Base-by-base conservation (phyloP, 1,140 invertebrate genomes). In the Andricus grossulariae region DNA sequence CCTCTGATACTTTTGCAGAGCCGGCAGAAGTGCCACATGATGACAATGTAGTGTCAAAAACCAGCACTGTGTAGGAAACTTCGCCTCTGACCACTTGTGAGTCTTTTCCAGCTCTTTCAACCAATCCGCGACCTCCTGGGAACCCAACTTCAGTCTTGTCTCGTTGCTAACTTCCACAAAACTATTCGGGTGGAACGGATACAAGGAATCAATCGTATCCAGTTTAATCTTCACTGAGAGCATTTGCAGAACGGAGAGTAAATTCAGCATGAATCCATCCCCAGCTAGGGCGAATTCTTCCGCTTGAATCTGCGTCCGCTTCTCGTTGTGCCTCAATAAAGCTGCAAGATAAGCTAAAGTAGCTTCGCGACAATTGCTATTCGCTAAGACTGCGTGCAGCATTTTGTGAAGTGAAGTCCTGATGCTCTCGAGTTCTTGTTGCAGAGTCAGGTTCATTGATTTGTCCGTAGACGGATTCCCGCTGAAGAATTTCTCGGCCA, bases 11-110 rank as follows among this genome's bases (percentile, higher is more conserved):
- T 96, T 97, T 85, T 97, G 95, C 19, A 98, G 93, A 3, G 96
- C 95, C 4, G 98, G 98, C 78, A 98, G 92, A 39, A 99, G 93
- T 32, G 97, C 95, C 82, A 99, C 93, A 88, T 99, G 97, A 91
- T 99, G 97, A 87, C 96, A 96, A 88, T 98, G 97, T 15, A 99
- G 92, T 0, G 98, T 99, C 45, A 99, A 91, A 90, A 98, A 99
- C 96, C 98, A 99, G 88, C 98, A 99, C 82, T 98, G 96, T 0
- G 98, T 99, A 39, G 97, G 95, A 91, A 99, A 99, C 86, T 98
- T 99, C 0, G 95, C 93, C 73, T 97, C 95, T 52, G 93, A 93
- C 94, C 95, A 96, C 60, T 91, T 90, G 84, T 94, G 93, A 18
- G 83, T 87, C 50, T 91, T 91, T 78, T 93, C 92, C 15, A 96